Conservation (phyloP, 2,113 vertebrate genomes). For the Zootoca vivipara region DNA sequence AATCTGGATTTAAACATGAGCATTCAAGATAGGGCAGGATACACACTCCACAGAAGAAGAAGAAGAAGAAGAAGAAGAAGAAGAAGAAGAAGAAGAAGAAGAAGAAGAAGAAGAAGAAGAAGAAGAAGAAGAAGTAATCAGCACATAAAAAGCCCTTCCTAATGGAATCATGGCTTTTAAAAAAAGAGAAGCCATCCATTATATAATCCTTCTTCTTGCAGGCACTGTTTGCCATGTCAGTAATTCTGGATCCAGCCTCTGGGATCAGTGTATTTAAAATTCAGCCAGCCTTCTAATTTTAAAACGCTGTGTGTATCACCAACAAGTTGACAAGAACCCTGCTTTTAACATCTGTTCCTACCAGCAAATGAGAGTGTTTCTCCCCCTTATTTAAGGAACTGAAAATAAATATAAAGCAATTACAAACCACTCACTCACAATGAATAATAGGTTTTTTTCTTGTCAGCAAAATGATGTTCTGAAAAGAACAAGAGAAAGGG, state of each 20-base stretch:
- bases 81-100: too few species aligned
- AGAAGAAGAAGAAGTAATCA: not conserved
- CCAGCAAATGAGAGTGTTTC: constrained; percentile 55
- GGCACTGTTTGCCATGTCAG: constrained; percentile 59
- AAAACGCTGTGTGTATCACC: constrained; percentile 62
- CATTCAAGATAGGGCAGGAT: not conserved
- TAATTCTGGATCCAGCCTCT: constrained; percentile 63
- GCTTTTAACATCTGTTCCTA: constrained; percentile 78
- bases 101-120: too few species aligned
- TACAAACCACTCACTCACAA: constrained; percentile 61
- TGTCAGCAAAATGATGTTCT: constrained; percentile 36
- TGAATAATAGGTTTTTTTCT: constrained; percentile 61
- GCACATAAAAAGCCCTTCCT: not conserved
- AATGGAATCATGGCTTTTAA: constrained; percentile 3
- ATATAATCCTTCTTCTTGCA: constrained; percentile 37
- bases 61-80: too few species aligned
- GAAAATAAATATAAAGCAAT: constrained; percentile 70
- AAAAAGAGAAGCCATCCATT: constrained; percentile 28
- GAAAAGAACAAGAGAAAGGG: not conserved
- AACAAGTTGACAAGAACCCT: constrained; percentile 72
- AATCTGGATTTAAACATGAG: not conserved
- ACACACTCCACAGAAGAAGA: too few species aligned
- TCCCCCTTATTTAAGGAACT: constrained; percentile 71
- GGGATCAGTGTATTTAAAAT: constrained; percentile 75
- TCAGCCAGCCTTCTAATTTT: constrained; percentile 72